phyloP scores from a whole-genome alignment of 2,797 vertebrate species.

The Xyrichtys novacula region DNA sequence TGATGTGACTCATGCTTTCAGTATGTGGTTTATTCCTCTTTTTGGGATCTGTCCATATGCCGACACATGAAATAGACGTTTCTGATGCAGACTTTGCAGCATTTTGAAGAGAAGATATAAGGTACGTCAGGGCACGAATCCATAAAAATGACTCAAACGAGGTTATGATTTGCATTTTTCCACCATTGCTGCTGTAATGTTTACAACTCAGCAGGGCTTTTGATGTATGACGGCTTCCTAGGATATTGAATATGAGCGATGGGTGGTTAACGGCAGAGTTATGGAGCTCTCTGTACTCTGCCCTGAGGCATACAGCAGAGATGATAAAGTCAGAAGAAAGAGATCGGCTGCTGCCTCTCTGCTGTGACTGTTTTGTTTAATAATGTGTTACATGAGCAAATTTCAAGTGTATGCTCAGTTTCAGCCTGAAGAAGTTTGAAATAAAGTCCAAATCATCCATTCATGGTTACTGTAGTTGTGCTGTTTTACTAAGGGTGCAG shows the following conservation, averaged over 20 bases:
- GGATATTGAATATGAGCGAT: slow-evolving; percentile 51
- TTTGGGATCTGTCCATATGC: slow-evolving; percentile 45
- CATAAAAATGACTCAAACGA: slow-evolving; percentile 32
- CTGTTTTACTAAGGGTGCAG: too few species aligned
- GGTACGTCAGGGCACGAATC: slow-evolving; percentile 15
- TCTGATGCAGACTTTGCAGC: slow-evolving; percentile 48
- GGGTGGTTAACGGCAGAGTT: slow-evolving; percentile 63
- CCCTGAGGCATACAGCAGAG: slow-evolving; percentile 31
- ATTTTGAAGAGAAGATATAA: slow-evolving; percentile 25
- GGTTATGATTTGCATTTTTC: slow-evolving; percentile 58
- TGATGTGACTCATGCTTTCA: slow-evolving; percentile 51
- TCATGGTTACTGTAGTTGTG: too few species aligned
- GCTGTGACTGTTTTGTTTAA: slow-evolving; percentile 17
- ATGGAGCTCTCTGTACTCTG: slow-evolving; percentile 43
- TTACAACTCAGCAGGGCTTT: slow-evolving; percentile 46
- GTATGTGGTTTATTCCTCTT: slow-evolving; percentile 40
- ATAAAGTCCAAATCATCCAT: neutral
- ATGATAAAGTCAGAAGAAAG: slow-evolving; percentile 24
- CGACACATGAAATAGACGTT: slow-evolving; percentile 38
- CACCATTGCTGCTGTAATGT: slow-evolving; percentile 43
- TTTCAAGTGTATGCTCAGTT: neutral
- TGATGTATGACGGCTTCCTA: slow-evolving; percentile 41
- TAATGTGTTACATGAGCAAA: neutral
- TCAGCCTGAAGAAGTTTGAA: neutral
- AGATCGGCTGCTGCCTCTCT: slow-evolving; percentile 13